Base-by-base conservation (phyloP, 1,140 invertebrate genomes). In the Aphidius ervi region DNA sequence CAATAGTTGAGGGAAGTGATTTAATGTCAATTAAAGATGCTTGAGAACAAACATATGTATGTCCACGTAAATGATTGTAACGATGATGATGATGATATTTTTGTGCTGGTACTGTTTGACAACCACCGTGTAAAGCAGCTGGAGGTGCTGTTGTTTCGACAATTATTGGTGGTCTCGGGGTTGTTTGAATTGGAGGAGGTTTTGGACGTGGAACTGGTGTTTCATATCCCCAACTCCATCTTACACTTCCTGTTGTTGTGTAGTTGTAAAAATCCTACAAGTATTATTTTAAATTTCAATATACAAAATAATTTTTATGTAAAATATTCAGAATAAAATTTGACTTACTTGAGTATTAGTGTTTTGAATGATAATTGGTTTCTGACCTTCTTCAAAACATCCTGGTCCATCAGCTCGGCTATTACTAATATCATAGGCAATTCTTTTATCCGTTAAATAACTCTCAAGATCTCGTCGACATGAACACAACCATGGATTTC, bases 401-500 rank as follows among this genome's bases (percentile, higher is more conserved):
- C 58, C 61, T 5, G 9, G 39, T 1, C 64, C 59, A 52, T 69
- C 61, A 40, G 65, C 69, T 16, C 63, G 45, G 10, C 66, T 68
- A 0, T 55, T 64, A 9, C 63, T 65, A 3, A 70, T 68, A 10
- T 71, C 67, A 47, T 68, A 74, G 6, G 67, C 70, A 10, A 73
- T 57, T 1, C 62, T 61, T 6, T n/a, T 61, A 3, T 63, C 47
- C 0, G 37, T 59, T 1, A 74, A 31, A 31, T 62, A 64, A 23
- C 20, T 56, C 37, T 68, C 61, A 1, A 74, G 53, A 43, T 68
- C 54, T 0, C 39, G 31, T 6, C 61, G 62, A 56, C 72, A 74
- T 0, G 31, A 54, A 46, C 72, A 74, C 0, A 56, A 47, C 72
- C 71, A 74, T 0, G 71, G 70, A 59, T 74, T 74, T 7, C 62